Conservation (phyloP, 2,888 invertebrate species). For the Sarcophaga variegata region DNA sequence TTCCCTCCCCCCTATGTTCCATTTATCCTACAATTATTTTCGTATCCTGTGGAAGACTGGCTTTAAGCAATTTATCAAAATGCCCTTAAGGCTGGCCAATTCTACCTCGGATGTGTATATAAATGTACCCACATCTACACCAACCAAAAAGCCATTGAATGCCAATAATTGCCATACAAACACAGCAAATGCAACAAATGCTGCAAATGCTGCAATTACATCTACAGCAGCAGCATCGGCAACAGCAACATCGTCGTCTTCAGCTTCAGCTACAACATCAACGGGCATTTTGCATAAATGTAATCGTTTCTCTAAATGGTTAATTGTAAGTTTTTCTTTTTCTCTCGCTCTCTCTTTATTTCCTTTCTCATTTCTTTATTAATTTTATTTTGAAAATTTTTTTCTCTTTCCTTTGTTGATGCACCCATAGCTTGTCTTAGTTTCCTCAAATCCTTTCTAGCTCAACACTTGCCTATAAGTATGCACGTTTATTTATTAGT, state of each 20-base stretch:
- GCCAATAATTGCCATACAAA: background rate
- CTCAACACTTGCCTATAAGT: no score
- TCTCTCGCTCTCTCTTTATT: background rate
- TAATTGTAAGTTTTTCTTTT: slow-evolving; percentile 62
- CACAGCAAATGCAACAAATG: no score
- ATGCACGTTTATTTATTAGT: no score
- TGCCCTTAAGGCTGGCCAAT: slow-evolving; percentile 60
- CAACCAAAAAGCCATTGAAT: slow-evolving; percentile 42
- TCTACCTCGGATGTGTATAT: slow-evolving; percentile 51
- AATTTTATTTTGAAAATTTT: background rate
- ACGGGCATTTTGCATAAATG: slow-evolving; percentile 61
- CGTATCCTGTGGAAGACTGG: slow-evolving; percentile 48
- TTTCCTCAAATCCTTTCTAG: background rate
- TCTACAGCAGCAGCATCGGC: background rate
- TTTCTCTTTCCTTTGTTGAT: background rate
- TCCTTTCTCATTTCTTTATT: slow-evolving; percentile 16
- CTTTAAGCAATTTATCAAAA: slow-evolving; percentile 44
- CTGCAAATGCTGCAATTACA: no score
- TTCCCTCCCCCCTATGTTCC: slow-evolving; percentile 39
- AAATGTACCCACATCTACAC: slow-evolving; percentile 51
- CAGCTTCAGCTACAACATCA: slow-evolving; percentile 46
- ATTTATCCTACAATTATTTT: slow-evolving; percentile 37
- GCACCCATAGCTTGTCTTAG: background rate
- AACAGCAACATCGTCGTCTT: background rate
- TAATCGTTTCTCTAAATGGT: slow-evolving; percentile 61